Evolutionary conservation across 2,888 invertebrate species (phyloP).

Genomic region (Ormyrus pomaceus): DNA sequence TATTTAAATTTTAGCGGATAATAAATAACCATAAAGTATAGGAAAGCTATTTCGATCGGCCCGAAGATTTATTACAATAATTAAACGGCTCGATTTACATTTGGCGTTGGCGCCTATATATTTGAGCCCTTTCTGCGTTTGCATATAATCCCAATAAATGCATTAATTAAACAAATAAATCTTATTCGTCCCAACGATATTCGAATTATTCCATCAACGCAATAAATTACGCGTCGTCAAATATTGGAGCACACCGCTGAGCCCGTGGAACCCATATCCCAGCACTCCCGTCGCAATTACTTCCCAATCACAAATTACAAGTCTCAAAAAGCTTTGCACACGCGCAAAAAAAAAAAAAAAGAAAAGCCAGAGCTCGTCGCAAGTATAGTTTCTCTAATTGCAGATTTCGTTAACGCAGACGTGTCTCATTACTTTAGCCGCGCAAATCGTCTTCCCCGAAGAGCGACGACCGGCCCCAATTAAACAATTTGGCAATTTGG

Average conservation of each 20-base stretch:
- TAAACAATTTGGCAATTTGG: constrained; percentile 18
- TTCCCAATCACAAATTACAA: too few species aligned
- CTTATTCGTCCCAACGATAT: not conserved
- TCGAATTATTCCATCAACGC: not conserved
- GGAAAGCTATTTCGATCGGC: constrained; percentile 9
- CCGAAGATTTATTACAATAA: constrained; percentile 19
- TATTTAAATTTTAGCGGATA: not conserved
- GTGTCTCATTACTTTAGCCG: too few species aligned
- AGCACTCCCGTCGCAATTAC: too few species aligned
- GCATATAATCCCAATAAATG: constrained; percentile 13
- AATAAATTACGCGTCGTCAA: too few species aligned
- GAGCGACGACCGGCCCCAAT: constrained; percentile 21
- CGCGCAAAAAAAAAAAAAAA: too few species aligned
- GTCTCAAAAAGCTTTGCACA: too few species aligned
- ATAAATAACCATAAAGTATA: constrained; percentile 2
- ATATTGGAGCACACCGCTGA: too few species aligned
- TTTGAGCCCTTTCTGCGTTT: constrained; percentile 17
- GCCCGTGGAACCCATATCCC: too few species aligned
- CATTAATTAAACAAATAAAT: constrained; percentile 17
- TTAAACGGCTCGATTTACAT: constrained; percentile 39
- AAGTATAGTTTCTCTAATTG: too few species aligned
- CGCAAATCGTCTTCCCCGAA: not conserved
- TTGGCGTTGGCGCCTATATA: not conserved
- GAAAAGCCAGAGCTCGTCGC: too few species aligned
- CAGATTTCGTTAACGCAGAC: too few species aligned